Conservation (phyloP, 2,888 invertebrate species). For the Lamellibrachia satsuma region DNA sequence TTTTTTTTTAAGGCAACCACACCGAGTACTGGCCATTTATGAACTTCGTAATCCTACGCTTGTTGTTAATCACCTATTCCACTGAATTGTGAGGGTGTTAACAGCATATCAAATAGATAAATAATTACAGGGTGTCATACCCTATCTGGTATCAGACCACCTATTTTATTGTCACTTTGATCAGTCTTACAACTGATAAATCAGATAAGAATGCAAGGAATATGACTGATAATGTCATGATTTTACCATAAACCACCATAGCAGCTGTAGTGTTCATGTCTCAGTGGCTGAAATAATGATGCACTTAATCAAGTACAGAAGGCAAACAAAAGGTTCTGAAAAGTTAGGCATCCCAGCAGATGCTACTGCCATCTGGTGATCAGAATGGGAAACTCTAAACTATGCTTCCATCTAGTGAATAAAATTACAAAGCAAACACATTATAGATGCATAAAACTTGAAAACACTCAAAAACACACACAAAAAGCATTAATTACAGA, state of each 20-base stretch:
- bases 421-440: not conserved
- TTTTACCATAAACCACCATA: not conserved
- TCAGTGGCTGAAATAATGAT: not conserved
- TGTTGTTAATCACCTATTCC: not conserved
- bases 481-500: too few relatives aligned
- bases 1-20: not conserved
- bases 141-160: not conserved
- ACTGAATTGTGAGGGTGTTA: not conserved
- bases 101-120: not conserved
- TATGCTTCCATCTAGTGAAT: not conserved
- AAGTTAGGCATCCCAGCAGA: not conserved
- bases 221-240: not conserved
- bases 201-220: not conserved
- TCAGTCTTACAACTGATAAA: not conserved
- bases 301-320: slow-evolving; percentile 6
- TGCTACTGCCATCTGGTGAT: not conserved
- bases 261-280: not conserved
- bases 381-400: not conserved
- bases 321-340: not conserved
- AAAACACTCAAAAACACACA: too few relatives aligned
- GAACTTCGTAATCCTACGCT: not conserved
- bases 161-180: not conserved
- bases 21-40: not conserved
- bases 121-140: not conserved
- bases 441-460: not conserved